Conservation (phyloP, 2,888 invertebrate genomes). For the Conus canariensis region DNA sequence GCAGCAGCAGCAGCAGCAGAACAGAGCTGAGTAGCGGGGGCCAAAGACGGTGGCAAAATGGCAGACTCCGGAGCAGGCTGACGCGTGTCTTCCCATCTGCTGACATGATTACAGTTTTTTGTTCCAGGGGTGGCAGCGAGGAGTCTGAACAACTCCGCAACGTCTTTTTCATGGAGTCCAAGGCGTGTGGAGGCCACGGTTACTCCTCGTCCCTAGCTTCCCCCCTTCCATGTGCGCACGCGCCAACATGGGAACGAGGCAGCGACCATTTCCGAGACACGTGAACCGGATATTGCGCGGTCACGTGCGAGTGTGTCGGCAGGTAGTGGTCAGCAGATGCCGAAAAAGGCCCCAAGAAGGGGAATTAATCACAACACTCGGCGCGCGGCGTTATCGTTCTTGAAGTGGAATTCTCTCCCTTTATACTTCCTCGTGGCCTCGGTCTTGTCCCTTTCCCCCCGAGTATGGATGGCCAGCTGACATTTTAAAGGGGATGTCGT, state of each 20-base stretch:
- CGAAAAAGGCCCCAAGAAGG: not conserved
- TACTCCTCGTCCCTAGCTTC: not conserved
- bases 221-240: slow-evolving; percentile 28
- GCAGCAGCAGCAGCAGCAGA: not conserved
- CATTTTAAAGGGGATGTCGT: too few species aligned
- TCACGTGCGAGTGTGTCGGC: slow-evolving; percentile 40
- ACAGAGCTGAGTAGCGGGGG: not conserved
- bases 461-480: not conserved
- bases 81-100: slow-evolving; percentile 41
- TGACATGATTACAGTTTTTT: slow-evolving; percentile 38
- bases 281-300: slow-evolving; percentile 40
- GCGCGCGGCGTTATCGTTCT: not conserved
- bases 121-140: not conserved
- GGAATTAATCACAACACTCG: slow-evolving; percentile 32
- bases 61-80: slow-evolving; percentile 17
- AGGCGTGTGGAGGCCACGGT: not conserved
- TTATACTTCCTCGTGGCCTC: not conserved
- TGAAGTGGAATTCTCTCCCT: not conserved
- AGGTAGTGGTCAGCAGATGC: slow-evolving; percentile 45
- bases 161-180: slow-evolving; percentile 39
- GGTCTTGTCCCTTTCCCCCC: not conserved
- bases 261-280: slow-evolving; percentile 37
- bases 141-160: slow-evolving; percentile 16
- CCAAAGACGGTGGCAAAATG: not conserved
- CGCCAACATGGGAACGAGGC: slow-evolving; percentile 33